Evolutionary conservation across 1,140 invertebrate species (phyloP), one percentile per base, ranked within the genome.

Genomic region (Gryon sp.): DNA sequence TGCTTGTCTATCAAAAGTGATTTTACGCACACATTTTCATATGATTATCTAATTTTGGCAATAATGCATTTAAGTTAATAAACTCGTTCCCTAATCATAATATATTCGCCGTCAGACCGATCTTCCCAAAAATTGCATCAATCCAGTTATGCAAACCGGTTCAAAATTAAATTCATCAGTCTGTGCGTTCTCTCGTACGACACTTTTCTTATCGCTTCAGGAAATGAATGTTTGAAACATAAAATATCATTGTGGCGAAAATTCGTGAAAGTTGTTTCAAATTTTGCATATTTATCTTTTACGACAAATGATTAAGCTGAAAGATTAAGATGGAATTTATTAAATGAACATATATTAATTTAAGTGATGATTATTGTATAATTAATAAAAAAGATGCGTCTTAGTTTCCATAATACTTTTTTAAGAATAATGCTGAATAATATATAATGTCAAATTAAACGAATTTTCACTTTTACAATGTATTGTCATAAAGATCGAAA

Each of bases 11-110:
- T 63, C 50, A 50, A 1, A 7, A 1, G 22, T 24, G n/a, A n/a
- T n/a, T n/a, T n/a, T n/a, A n/a, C n/a, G n/a, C n/a, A n/a, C n/a
- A n/a, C n/a, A n/a, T n/a, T n/a, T n/a, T n/a, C n/a, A n/a, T n/a
- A n/a, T n/a, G n/a, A 66, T 75, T 26, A 75, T 66, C 62, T 66
- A 73, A 57, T 63, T 59, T 15, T 2, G 11, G 6, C 2, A n/a
- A n/a, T n/a, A n/a, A n/a, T n/a, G n/a, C n/a, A n/a, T n/a, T n/a
- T n/a, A n/a, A n/a, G 34, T 68, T 68, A 68, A 76, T 76, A 76
- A 62, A 68, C 57, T 68, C 63, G 63, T 68, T 63, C 41, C 30
- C 48, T 76, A 76, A 48, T 76, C 62, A 68, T 46, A 75, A 75
- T 32, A 41, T 53, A 53, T 46, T 66, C 16, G 11, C 8, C 55